Evolutionary conservation across 2,113 vertebrate species (phyloP).

Genomic region (Empidonax traillii): DNA sequence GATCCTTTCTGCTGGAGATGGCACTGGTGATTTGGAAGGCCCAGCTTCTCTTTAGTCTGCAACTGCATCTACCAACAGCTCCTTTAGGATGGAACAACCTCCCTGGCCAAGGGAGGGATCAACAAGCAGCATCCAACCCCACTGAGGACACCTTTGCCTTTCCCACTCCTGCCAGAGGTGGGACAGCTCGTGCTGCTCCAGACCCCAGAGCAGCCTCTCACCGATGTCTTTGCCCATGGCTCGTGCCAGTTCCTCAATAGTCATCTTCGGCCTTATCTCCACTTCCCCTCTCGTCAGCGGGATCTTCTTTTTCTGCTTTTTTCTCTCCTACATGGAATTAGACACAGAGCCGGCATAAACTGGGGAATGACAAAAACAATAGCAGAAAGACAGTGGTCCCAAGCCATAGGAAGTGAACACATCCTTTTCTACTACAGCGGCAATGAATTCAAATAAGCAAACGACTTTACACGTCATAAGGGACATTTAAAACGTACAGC

Average conservation of each 20-base stretch:
- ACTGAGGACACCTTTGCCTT: background rate
- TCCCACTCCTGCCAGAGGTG: background rate
- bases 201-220: constrained; percentile 35
- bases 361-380: background rate
- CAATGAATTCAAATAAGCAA: background rate
- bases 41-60: background rate
- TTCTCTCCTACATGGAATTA: constrained; percentile 41
- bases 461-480: background rate
- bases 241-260: constrained; percentile 74
- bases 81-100: background rate
- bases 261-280: constrained; percentile 83
- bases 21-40: background rate
- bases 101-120: background rate
- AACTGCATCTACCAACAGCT: background rate
- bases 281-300: constrained; percentile 76
- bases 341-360: background rate
- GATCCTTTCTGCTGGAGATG: background rate
- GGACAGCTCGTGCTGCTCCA: background rate
- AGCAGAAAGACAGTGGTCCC: background rate
- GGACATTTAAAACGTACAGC: background rate
- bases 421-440: background rate
- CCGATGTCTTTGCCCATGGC: constrained; percentile 86
- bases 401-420: background rate
- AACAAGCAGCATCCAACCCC: background rate
- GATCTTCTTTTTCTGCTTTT: constrained; percentile 23